Evolutionary conservation across 1,140 invertebrate species (phyloP), one percentile per base, ranked within the genome.

Genomic region (Propsilocerus akamusi): DNA sequence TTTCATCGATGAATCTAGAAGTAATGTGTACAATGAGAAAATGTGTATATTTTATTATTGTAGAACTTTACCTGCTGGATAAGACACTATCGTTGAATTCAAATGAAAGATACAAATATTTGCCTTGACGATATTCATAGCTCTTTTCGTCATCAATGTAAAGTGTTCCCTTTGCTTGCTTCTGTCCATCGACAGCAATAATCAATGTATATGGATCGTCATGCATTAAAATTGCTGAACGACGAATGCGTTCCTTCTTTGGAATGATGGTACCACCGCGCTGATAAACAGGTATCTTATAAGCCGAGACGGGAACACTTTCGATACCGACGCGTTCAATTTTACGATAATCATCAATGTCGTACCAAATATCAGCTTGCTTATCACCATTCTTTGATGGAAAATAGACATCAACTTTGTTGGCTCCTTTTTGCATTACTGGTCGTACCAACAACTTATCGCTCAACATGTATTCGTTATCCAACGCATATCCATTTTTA

Each of bases 61-160:
- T 55, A 51, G 57, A 53, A 51, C 64, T 67, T 67, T 68, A 83
- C 72, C 62, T 76, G 51, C 82, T 82, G 2, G 69, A 76, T 48
- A 95, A 64, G 46, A 65, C 73, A 49, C 77, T 76, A 14, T 77
- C 69, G 47, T 75, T 69, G 60, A 80, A 90, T 8, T 70, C 62
- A 41, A 90, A 73, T 46, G 74, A 68, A 7, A 85, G 64, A 62
- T 86, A 83, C 23, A 92, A 68, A 64, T 80, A 89, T 54, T 85
- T 75, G 50, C 86, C 86, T 51, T 85, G 69, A 50, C 75, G 76
- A 65, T 97, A 97, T 14, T 84, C 78, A 60, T 81, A 93, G 3
- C 85, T 83, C 55, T 84, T 76, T 46, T 89, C 90, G 65, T 97
- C 94, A 67, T 98, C 95, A 47, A 95, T 77, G 59, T 93, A 97